Evolutionary conservation across 2,888 invertebrate species (phyloP).

Genomic region (Lysandra coridon): DNA sequence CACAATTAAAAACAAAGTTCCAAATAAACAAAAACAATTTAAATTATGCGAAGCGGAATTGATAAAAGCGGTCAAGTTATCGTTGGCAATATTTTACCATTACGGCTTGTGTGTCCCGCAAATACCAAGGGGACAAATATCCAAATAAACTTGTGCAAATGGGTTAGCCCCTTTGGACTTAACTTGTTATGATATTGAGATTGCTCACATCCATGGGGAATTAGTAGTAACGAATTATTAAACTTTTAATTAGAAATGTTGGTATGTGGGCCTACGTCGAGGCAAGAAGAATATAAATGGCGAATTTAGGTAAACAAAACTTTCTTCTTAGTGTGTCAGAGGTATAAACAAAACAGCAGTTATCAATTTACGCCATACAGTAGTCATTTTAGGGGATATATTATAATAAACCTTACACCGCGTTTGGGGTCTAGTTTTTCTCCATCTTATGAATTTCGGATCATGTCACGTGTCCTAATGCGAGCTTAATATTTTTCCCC

Average conservation of each 20-base stretch:
- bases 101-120: constrained; percentile 30
- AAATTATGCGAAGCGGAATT: constrained; percentile 22
- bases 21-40: constrained; percentile 19
- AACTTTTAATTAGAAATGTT: constrained; percentile 44
- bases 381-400: no score
- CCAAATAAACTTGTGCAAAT: constrained; percentile 75
- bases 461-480: no score
- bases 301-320: background rate
- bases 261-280: constrained; percentile 5
- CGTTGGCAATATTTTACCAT: constrained; percentile 26
- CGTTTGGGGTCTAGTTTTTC: no score
- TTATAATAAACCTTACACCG: no score
- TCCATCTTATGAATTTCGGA: no score
- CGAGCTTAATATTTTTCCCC: no score
- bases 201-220: constrained; percentile 58
- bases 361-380: no score
- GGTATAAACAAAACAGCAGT: no score
- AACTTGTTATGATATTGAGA: constrained; percentile 70
- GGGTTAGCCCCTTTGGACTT: constrained; percentile 67
- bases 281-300: background rate
- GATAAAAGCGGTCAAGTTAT: constrained; percentile 32
- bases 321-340: no score
- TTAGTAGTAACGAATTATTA: constrained; percentile 48
- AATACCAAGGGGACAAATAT: constrained; percentile 68
- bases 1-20: constrained; percentile 18